A percentile compares a stretch with the other conserved stretches of the same genome.
Evolutionary conservation across 2,888 invertebrate genomes (phyloP).

Genomic region (Zygogramma bicolorata): DNA sequence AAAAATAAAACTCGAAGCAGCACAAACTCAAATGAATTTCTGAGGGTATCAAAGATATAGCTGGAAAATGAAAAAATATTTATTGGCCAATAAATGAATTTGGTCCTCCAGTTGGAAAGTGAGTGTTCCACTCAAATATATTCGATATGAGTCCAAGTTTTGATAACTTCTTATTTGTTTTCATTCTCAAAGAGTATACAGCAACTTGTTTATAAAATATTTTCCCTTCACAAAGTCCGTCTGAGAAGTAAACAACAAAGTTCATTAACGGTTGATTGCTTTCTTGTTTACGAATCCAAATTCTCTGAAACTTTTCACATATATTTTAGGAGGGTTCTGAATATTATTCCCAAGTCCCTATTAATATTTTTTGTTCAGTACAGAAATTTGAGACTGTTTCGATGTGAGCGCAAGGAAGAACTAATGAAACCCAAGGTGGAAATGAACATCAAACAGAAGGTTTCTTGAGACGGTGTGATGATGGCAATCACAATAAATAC

Average conservation of each 20-base stretch:
- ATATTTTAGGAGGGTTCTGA: not conserved
- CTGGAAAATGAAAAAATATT: no score
- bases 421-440: no score
- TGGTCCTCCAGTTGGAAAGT: not conserved
- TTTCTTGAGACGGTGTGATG: no score
- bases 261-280: slow-evolving; percentile 8
- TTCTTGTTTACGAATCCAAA: slow-evolving; percentile 6
- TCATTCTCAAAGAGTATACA: not conserved
- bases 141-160: not conserved
- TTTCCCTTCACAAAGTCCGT: not conserved
- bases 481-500: no score
- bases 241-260: not conserved
- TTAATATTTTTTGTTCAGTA: not conserved
- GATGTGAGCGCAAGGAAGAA: not conserved
- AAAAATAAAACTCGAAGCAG: no score
- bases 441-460: no score
- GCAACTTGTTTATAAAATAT: not conserved
- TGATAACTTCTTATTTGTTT: not conserved
- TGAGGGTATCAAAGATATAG: no score
- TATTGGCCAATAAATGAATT: not conserved
- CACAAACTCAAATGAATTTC: no score
- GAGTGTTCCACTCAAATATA: not conserved
- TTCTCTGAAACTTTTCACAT: slow-evolving; percentile 1
- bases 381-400: not conserved
- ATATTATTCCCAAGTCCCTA: not conserved